Evolutionary conservation across 2,113 vertebrate species (phyloP).

Genomic region (Corythornis cristatus): DNA sequence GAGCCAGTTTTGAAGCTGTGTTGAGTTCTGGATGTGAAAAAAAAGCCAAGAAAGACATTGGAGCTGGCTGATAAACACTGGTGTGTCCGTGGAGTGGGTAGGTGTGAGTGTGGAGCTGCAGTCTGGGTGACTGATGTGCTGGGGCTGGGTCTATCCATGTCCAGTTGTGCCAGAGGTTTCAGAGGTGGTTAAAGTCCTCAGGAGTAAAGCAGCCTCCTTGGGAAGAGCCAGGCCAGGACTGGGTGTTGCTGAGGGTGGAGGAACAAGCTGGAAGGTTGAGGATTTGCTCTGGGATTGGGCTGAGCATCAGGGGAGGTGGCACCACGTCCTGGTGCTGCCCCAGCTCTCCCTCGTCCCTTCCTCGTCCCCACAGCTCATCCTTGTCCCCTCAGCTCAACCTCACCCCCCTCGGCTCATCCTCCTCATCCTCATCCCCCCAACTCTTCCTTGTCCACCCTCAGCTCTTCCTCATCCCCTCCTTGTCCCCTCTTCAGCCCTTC

Average conservation of each 20-base stretch:
- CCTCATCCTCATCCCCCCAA: too few relatives aligned
- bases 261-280: neutral
- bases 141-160: neutral
- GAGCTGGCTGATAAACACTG: neutral
- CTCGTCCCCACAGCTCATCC: too few relatives aligned
- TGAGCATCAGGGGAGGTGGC: neutral
- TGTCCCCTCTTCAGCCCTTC: too few relatives aligned
- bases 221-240: neutral
- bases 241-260: neutral
- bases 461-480: too few relatives aligned
- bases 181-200: neutral
- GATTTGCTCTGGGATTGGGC: neutral
- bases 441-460: too few relatives aligned
- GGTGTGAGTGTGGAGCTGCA: neutral
- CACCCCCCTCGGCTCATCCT: too few relatives aligned
- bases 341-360: too few relatives aligned
- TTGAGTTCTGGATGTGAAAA: slow-evolving; percentile 49
- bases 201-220: neutral
- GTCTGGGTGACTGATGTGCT: neutral
- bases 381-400: too few relatives aligned
- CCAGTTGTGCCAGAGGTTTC: accelerated
- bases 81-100: neutral
- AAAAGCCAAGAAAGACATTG: neutral
- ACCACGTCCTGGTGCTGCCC: accelerated
- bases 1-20: neutral